Evolutionary conservation across 2,888 invertebrate species (phyloP).

Genomic region (Macrosoma leucophasiata): DNA sequence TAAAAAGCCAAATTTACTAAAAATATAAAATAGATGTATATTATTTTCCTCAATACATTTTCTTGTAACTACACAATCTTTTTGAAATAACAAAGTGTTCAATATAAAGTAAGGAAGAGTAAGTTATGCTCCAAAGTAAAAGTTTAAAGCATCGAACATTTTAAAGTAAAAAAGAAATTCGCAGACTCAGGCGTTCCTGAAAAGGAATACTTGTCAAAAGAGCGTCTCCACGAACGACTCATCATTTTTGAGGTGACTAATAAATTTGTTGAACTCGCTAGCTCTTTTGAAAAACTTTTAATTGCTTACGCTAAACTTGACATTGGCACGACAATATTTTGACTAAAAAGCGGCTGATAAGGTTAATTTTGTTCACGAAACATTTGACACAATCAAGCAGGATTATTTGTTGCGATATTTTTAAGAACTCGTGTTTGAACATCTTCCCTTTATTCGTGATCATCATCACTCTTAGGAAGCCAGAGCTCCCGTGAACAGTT

Average conservation of each 20-base stretch:
- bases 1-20: no score
- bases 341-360: slow-evolving; percentile 20
- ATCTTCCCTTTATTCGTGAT: no score
- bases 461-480: slow-evolving; percentile 30
- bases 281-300: slow-evolving; percentile 32
- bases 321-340: slow-evolving; percentile 25
- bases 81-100: no score
- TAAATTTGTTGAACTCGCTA: slow-evolving; percentile 28
- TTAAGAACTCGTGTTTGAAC: no score
- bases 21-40: no score
- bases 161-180: slow-evolving; percentile 25
- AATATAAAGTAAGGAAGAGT: no score
- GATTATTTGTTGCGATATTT: no score
- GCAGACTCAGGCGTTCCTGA: slow-evolving; percentile 25
- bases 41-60: no score
- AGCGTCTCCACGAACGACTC: slow-evolving; percentile 21
- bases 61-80: no score
- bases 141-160: no score
- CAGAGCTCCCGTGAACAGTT: slow-evolving; percentile 35
- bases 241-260: slow-evolving; percentile 23
- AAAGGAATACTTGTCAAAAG: slow-evolving; percentile 20
- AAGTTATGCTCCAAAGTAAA: no score
- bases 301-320: slow-evolving; percentile 32
- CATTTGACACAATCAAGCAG: no score
- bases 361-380: slow-evolving; percentile 19